Base-by-base conservation (phyloP, 2,888 invertebrate genomes). In the Fragum sueziense region DNA sequence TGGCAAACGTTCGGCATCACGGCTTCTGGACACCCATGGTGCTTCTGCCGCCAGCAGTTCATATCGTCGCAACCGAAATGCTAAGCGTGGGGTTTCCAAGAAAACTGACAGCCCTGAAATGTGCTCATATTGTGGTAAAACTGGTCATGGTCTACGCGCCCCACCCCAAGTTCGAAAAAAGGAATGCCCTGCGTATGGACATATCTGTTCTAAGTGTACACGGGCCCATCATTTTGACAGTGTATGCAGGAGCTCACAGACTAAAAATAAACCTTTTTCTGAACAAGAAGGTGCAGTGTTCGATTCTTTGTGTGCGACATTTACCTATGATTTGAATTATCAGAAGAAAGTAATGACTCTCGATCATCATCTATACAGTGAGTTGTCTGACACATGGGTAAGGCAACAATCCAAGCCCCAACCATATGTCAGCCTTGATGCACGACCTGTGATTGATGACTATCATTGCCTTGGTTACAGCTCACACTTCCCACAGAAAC, bases 41-140 rank as follows among this genome's bases (percentile, higher is more conserved):
- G 77, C 41, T 2, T 76, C 77, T 57, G 79, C 80, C 6, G 73
- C 74, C 27, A 80, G 69, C 33, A 68, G 41, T 27, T 25, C 68
- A 27, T 47, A 68, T 34, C 33, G 37, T 17, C 7, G 37, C n/a
- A n/a, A n/a, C n/a, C n/a, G n/a, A n/a, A n/a, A n/a, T n/a, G n/a
- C n/a, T n/a, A n/a, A n/a, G n/a, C n/a, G n/a, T n/a, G n/a, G n/a
- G n/a, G n/a, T n/a, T n/a, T n/a, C n/a, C n/a, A n/a, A n/a, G n/a
- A n/a, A n/a, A n/a, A n/a, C n/a, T n/a, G n/a, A n/a, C n/a, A n/a
- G n/a, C n/a, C n/a, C n/a, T n/a, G 77, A 80, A 7, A 4, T 33
- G 9, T 85, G 85, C 31, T 25, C 59, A 14, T 87, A 89, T 68
- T 87, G 88, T 65, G 86, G 88, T 9, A 77, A 74, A 25, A 72